phyloP scores from a whole-genome alignment of 1,140 invertebrate species.

The Meloidogyne exigua region DNA sequence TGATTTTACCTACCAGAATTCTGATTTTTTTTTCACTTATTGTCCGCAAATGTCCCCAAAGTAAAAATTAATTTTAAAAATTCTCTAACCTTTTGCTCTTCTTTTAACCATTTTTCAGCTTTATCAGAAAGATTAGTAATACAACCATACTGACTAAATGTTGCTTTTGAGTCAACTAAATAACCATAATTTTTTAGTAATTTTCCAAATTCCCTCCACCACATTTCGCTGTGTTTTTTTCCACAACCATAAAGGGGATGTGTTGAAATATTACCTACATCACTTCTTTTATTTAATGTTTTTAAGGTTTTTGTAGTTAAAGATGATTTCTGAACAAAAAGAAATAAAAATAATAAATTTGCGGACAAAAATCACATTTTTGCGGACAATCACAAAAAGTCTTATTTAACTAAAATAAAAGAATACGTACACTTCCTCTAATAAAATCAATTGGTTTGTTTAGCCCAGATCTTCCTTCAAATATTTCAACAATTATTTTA shows the following conservation, averaged over 20 bases:
- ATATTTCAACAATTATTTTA: conserved; percentile 21
- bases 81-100: conserved; percentile 13
- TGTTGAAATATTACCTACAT: background rate
- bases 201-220: conserved; percentile 37
- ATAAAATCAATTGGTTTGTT: conserved; percentile 33
- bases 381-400: no score
- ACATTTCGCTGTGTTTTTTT: conserved; percentile 23
- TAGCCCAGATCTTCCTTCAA: conserved; percentile 27
- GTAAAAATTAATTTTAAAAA: no score
- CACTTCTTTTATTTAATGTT: background rate
- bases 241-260: conserved; percentile 26
- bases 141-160: conserved; percentile 29
- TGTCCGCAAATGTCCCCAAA: no score
- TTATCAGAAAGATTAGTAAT: conserved; percentile 30
- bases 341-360: background rate
- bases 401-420: no score
- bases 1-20: no score
- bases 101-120: conserved; percentile 24
- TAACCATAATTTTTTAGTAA: conserved; percentile 33
- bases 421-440: conserved; percentile 27
- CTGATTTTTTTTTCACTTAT: no score
- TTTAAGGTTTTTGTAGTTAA: background rate
- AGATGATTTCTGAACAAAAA: conserved; percentile 9
- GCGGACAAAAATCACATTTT: background rate
- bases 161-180: conserved; percentile 26